A percentile compares a stretch with the other conserved stretches of the same genome.
These are phyloP conservation scores for Hypena proboscidalis DNA, from an alignment of 2,888 invertebrate species.

Conservation along the genomic window DNA sequence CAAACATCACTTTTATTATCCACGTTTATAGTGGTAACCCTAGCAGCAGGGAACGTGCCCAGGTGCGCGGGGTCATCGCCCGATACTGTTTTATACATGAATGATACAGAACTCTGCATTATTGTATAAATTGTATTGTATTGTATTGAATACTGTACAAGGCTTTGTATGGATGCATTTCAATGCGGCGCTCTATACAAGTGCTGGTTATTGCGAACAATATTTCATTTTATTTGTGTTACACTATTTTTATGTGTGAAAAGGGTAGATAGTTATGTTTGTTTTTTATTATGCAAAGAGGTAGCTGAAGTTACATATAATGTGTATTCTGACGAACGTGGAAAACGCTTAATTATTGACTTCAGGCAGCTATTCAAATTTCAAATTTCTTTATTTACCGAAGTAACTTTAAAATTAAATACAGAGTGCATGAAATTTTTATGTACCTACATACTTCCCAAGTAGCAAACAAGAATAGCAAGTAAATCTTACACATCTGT, in stretches of 20 bases:
- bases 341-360: no score
- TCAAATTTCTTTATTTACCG: neutral
- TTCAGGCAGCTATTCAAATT: neutral
- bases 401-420: slow-evolving; percentile 2
- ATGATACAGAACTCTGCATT: slow-evolving; percentile 5
- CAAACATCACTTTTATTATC: no score
- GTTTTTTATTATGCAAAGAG: no score
- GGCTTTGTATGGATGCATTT: slow-evolving; percentile 21
- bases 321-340: neutral
- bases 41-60: slow-evolving; percentile 48
- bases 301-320: no score
- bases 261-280: no score
- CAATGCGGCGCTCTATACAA: slow-evolving; percentile 7
- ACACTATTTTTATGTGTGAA: no score
- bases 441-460: no score
- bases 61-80: slow-evolving; percentile 55
- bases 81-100: slow-evolving; percentile 21
- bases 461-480: no score
- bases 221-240: slow-evolving; percentile 5
- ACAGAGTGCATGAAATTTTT: no score
- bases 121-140: no score
- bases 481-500: no score
- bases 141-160: neutral
- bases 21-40: slow-evolving; percentile 40
- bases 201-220: slow-evolving; percentile 1